Evolutionary conservation across 2,797 vertebrate species (phyloP).

Genomic region (Mus minutoides): DNA sequence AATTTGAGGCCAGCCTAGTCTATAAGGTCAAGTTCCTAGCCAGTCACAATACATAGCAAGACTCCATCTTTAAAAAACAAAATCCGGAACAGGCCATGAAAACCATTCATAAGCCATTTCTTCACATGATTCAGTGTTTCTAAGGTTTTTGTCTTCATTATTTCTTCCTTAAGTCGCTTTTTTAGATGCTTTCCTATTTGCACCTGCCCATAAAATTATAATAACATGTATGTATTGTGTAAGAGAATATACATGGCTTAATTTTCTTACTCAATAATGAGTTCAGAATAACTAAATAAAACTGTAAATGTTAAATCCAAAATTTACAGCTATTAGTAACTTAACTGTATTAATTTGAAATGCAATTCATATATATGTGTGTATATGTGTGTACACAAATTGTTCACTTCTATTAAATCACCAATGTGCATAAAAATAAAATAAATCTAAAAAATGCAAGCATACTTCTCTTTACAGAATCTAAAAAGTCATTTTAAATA

Average conservation of each 20-base stretch:
- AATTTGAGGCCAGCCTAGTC: not conserved
- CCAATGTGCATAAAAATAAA: not conserved
- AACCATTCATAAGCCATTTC: not conserved
- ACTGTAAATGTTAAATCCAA: constrained; percentile 28
- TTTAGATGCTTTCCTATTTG: constrained; percentile 3
- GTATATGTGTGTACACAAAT: not conserved
- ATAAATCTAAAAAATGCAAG: not conserved
- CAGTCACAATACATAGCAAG: not conserved
- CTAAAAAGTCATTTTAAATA: constrained; percentile 1
- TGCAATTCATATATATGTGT: not conserved
- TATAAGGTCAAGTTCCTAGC: not conserved
- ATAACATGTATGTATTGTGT: not conserved
- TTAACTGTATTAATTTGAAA: constrained; percentile 61
- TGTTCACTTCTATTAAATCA: not conserved
- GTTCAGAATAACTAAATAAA: constrained; percentile 54
- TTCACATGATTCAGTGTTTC: not conserved
- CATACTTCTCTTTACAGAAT: not conserved
- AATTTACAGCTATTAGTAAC: constrained; percentile 25
- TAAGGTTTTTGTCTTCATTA: not conserved
- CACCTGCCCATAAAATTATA: not conserved
- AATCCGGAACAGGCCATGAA: not conserved
- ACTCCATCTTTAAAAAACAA: not conserved
- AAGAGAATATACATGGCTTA: not conserved
- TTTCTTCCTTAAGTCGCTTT: not conserved
- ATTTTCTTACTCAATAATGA: not conserved